Percentiles rank a stretch among this genome's conserved stretches.
Conservation (phyloP, 2,888 invertebrate species). For the Cephus spinipes region DNA sequence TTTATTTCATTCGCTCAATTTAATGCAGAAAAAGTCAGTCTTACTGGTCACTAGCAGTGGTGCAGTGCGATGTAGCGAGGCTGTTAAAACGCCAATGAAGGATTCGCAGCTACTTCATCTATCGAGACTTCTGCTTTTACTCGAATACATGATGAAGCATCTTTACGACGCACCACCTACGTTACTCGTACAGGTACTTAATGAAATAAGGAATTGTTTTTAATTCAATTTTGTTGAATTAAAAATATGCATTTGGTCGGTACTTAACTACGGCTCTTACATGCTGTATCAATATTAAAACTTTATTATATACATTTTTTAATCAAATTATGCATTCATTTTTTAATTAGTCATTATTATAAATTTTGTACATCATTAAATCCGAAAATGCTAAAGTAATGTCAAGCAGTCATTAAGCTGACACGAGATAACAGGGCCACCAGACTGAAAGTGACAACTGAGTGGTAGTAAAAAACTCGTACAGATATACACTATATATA, state of each 20-base stretch:
- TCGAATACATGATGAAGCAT: slow-evolving; percentile 96
- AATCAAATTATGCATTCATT: slow-evolving; percentile 3
- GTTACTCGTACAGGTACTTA: slow-evolving; percentile 82
- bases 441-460: slow-evolving; percentile 58
- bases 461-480: slow-evolving; percentile 64
- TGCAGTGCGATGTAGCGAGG: slow-evolving; percentile 76
- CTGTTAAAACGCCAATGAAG: slow-evolving; percentile 71
- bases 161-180: slow-evolving; percentile 92
- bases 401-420: slow-evolving; percentile 28
- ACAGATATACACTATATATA: slow-evolving; percentile 36
- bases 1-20: slow-evolving; percentile 92
- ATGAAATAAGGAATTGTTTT: neutral
- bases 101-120: slow-evolving; percentile 83
- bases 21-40: slow-evolving; percentile 97
- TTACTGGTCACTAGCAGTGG: slow-evolving; percentile 85
- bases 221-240: neutral
- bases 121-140: slow-evolving; percentile 84
- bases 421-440: slow-evolving; percentile 64
- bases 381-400: slow-evolving; percentile 56
- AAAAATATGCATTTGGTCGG: slow-evolving; percentile 20
- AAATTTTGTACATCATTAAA: neutral
- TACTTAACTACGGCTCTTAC: neutral
- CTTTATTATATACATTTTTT: neutral
- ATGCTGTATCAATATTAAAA: neutral
- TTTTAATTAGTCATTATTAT: neutral